Base-by-base conservation (phyloP, 2,113 vertebrate genomes). In the Trochalopteron elliotii region DNA sequence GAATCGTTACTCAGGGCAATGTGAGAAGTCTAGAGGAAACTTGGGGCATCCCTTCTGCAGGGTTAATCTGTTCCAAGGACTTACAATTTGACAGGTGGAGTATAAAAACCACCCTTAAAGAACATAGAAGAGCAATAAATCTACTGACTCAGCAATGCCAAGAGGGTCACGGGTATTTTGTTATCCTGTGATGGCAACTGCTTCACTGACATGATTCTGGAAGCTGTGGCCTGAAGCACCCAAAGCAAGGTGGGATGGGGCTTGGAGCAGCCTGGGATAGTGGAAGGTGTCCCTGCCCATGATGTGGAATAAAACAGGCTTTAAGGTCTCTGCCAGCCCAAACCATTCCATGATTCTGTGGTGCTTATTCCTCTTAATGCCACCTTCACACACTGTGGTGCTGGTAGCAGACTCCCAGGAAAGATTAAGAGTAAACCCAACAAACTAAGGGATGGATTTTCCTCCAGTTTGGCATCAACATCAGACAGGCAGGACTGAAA, bases 21-120 rank as follows among this genome's bases (percentile, higher is more conserved):
- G 65, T 15, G 55, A 16, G 28, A 86, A 92, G 77, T 52, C 50
- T 16, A 19, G 23, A 76, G 87, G 83, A 97, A 95, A 89, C 82
- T 79, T 56, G 70, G 71, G 90, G 28, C 88, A 52, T 49, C 69
- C 56, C 78, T 95, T 71, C 59, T 56, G 85, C 91, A 69, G 60
- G 64, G 64, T 83, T 95, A 44, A 94, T 95, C 76, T 90, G 53
- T 84, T 76, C 92, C 61, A 90, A 64, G 85, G 79, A 71, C 44
- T 78, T 70, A 40, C 10, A 64, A 8, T 68, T 87, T 96, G 96
- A 89, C 92, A 95, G 75, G 72, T 56, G 79, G 68, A 45, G 60
- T 40, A 84, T 64, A 61, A 96, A 96, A 95, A 75, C 7, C 47
- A 85, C 55, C 76, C 69, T 55, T 71, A 87, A 86, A 97, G 72